A percentile compares a stretch with the other conserved stretches of the same genome.
Conservation (phyloP, 2,797 vertebrate genomes). For the Mormyrops boulengeri region DNA sequence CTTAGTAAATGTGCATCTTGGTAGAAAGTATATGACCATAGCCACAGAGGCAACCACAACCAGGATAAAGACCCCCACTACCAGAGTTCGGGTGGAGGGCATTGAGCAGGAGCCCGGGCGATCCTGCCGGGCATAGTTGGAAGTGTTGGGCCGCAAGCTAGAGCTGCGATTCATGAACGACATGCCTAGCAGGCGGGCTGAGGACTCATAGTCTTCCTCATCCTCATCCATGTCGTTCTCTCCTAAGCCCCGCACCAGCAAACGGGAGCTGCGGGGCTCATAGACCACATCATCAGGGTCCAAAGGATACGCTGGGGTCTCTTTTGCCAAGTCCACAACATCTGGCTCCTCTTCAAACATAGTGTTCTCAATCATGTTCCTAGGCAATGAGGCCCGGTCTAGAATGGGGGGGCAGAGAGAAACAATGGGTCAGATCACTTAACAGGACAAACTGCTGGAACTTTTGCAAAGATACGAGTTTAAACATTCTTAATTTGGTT, state of each 20-base stretch:
- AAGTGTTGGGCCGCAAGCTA: slow-evolving; percentile 58
- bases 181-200: slow-evolving; percentile 90
- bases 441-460: neutral
- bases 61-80: slow-evolving; percentile 71
- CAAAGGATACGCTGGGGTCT: slow-evolving; percentile 78
- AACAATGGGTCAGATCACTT: slow-evolving; percentile 10
- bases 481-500: neutral
- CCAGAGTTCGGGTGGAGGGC: slow-evolving; percentile 68
- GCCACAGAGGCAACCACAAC: slow-evolving; percentile 72
- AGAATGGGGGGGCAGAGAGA: slow-evolving; percentile 37
- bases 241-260: slow-evolving; percentile 86
- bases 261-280: slow-evolving; percentile 82
- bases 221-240: slow-evolving; percentile 92
- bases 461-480: neutral
- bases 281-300: slow-evolving; percentile 86
- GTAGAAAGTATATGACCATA: slow-evolving; percentile 80
- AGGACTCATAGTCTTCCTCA: slow-evolving; percentile 93
- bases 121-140: slow-evolving; percentile 67
- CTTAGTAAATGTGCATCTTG: slow-evolving; percentile 88
- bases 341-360: slow-evolving; percentile 98
- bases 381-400: slow-evolving; percentile 80
- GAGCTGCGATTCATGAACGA: slow-evolving; percentile 96
- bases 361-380: slow-evolving; percentile 99
- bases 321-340: slow-evolving; percentile 88
- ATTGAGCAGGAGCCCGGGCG: slow-evolving; percentile 65